These are phyloP conservation scores for Gastrophryne carolinensis DNA, from an alignment of 2,797 vertebrate species.

Conservation along the genomic window DNA sequence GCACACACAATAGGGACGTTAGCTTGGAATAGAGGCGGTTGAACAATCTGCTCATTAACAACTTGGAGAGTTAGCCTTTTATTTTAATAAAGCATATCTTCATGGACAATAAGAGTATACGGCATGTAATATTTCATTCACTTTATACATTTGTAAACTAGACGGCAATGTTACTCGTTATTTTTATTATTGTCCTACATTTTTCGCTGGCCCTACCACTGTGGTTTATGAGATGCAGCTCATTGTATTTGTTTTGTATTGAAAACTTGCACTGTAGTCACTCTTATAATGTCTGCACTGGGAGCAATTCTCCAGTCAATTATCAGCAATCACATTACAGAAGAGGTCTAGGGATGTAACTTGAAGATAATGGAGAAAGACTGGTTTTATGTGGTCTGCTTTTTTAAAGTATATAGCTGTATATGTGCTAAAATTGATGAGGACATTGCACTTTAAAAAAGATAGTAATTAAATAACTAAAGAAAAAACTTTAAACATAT, in stretches of 20 bases:
- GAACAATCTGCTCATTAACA: constrained; percentile 17
- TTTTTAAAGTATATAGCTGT: too few relatives aligned
- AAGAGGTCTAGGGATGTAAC: neutral
- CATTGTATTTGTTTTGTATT: constrained; percentile 4
- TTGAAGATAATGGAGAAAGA: neutral
- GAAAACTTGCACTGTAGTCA: neutral
- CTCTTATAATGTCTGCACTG: constrained; percentile 4
- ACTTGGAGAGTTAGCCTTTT: constrained; percentile 27
- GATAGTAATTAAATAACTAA: too few relatives aligned
- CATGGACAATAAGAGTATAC: too few relatives aligned
- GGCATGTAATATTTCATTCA: too few relatives aligned
- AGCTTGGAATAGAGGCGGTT: constrained; percentile 37
- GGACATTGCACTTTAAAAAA: too few relatives aligned
- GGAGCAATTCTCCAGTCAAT: constrained; percentile 18
- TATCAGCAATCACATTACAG: constrained; percentile 25
- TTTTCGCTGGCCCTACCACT: neutral
- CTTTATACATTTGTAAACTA: too few relatives aligned
- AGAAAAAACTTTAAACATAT: too few relatives aligned
- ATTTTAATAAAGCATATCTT: too few relatives aligned
- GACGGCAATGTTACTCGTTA: neutral
- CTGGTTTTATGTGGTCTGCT: too few relatives aligned
- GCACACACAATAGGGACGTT: constrained; percentile 36
- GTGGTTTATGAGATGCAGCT: neutral
- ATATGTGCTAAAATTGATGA: too few relatives aligned
- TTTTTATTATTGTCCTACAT: neutral